phyloP scores from a whole-genome alignment of 2,888 invertebrate genomes.

The Drosophila rubida region DNA sequence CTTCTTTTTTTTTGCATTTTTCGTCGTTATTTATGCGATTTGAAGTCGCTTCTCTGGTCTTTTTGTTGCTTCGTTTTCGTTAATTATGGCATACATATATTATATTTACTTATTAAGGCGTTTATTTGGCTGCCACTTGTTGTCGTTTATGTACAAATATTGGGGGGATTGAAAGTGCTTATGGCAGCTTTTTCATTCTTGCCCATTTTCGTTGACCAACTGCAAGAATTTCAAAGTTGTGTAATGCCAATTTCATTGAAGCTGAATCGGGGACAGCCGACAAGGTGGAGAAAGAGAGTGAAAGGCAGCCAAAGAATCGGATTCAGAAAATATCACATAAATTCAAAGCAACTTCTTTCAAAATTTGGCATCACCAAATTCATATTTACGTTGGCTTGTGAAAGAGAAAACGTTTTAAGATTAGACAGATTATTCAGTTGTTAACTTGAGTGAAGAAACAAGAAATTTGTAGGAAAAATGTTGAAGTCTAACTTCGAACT shows the following conservation, averaged over 20 bases:
- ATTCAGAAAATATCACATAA: neutral
- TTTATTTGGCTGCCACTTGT: constrained; percentile 27
- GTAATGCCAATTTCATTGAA: constrained; percentile 52
- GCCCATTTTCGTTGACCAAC: constrained; percentile 22
- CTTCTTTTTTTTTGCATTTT: constrained; percentile 8
- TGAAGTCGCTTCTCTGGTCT: constrained; percentile 17
- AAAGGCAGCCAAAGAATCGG: neutral
- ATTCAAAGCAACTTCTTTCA: too few species aligned
- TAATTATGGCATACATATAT: constrained; percentile 42
- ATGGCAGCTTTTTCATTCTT: constrained; percentile 45
- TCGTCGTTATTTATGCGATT: constrained; percentile 44
- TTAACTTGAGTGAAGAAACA: too few species aligned
- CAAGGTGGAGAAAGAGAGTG: neutral
- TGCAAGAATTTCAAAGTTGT: constrained; percentile 52
- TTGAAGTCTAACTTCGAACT: neutral
- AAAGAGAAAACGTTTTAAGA: neutral
- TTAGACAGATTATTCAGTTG: neutral
- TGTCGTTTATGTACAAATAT: constrained; percentile 33
- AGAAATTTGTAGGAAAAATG: too few species aligned
- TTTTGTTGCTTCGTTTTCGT: constrained; percentile 24
- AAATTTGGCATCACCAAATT: neutral
- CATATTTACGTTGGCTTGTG: too few species aligned
- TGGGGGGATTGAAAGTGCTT: constrained; percentile 51
- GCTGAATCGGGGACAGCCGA: constrained; percentile 11
- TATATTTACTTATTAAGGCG: constrained; percentile 44